Evolutionary conservation across 2,113 vertebrate genomes (phyloP), one percentile per base, ranked within the genome.

Genomic region (Mirza zaza): DNA sequence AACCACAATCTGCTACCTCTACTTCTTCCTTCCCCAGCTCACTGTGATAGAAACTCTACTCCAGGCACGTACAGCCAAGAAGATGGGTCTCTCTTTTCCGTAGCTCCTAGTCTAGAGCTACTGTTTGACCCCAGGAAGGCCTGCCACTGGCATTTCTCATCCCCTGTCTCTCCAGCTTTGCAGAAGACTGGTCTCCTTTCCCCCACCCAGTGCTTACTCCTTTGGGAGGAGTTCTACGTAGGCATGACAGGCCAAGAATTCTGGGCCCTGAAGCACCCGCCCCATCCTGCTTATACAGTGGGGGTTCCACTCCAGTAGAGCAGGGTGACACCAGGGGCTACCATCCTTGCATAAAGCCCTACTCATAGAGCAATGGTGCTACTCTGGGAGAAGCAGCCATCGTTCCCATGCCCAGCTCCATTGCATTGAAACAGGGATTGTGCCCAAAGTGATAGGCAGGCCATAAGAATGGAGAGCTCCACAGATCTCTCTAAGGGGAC

Each of bases 361-460:
- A 20, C 32, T 67, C 18, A 23, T 42, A 65, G 32, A 20, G 12
- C 45, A 90, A 32, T 17, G 9, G 6, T 70, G 11, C 77, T 55
- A 39, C 36, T 55, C 61, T 55, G 29, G n/a, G 45, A 88, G 70
- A 77, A 83, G 50, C 52, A 87, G 61, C 11, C 76, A 12, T n/a
- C 18, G 8, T 17, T 7, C 1, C 13, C 45, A 21, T 10, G 6
- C 5, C 8, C 9, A 34, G 25, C 0, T 25, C 42, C 14, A n/a
- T 21, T 71, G 18, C 9, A 45, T 70, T 81, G 57, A 86, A 8
- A n/a, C 5, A 21, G 25, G 65, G 13, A 17, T 57, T 48, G 13
- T 65, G 21, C 52, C 6, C 3, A 12, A 14, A 21, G 8, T 8
- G 13, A 27, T 36, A 65, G 27, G 32, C 52, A 61, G 45, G 14